Base-by-base conservation (phyloP, 2,113 vertebrate genomes). In the Lichenostomus cassidix region DNA sequence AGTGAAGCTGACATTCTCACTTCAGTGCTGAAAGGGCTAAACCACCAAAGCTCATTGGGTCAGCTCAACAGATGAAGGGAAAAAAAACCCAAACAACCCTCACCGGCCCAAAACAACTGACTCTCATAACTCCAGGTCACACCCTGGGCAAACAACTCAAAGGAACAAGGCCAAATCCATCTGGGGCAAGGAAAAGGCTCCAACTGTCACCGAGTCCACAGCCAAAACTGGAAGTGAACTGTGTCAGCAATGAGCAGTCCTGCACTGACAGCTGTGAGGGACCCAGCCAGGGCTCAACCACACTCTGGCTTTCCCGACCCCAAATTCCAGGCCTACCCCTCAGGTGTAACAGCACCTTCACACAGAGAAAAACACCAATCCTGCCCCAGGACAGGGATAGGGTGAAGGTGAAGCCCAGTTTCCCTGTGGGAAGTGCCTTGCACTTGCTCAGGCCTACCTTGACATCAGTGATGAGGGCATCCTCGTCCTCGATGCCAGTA, bases 401-500 rank as follows among this genome's bases (percentile, higher is more conserved):
- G 24, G 18, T 3, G 55, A 73, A 5, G 25, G 15, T 7, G 33
- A 79, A 70, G 52, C 64, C 35, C 8, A 10, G 18, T 7, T n/a
- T 78, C 31, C 55, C 6, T 0, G 2, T 0, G 10, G 46, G 7
- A 35, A 44, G 35, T 0, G 5, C 11, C 8, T 25, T 1, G 25
- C 2, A 0, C 23, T 22, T 1, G 11, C 35, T 24, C 29, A 4
- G 2, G 21, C 62, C 71, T 56, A 99, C 99, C 98, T 98, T 98
- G 87, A 99, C 98, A 8, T 99, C 99, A 23, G 98, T 97, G 11
- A 99, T 98, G 80, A 99, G 98, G 17, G 98, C 99, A 0, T 98
- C 97, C 60, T 99, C 98, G 1, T 99, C 98, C 89, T 98, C 97
- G 39, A 99, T 99, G 71, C 99, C 99, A 0, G 97, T 98, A 33